phyloP scores from a whole-genome alignment of 2,113 vertebrate species.

The Ranitomeya variabilis region DNA sequence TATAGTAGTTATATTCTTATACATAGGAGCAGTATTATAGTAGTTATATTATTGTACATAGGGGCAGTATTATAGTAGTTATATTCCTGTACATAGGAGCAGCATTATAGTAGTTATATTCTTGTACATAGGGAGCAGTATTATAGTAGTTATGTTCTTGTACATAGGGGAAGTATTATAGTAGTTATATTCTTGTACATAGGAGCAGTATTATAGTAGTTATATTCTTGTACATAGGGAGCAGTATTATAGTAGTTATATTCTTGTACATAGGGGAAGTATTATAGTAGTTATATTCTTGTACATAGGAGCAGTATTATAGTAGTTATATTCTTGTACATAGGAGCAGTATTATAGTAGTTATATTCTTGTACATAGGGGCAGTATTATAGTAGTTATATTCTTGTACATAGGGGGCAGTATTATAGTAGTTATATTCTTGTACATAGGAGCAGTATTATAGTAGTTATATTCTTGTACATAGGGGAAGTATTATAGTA shows the following conservation, averaged over 20 bases:
- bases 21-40: neutral
- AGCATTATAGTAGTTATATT: conserved; percentile 18
- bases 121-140: neutral
- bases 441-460: neutral
- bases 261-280: neutral
- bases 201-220: neutral
- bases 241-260: conserved; percentile 20
- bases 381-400: conserved; percentile 20
- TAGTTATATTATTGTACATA: conserved; percentile 17
- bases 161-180: neutral
- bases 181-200: conserved; percentile 16
- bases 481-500: neutral
- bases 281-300: neutral
- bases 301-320: neutral
- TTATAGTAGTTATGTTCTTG: neutral
- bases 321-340: conserved; percentile 22
- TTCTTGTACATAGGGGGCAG: neutral
- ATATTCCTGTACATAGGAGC: neutral
- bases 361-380: neutral
- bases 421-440: neutral
- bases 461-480: conserved; percentile 17
- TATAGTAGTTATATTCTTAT: neutral
- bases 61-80: neutral
- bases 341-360: neutral
- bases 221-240: neutral